These are phyloP conservation scores for Liposcelis brunnea DNA, from an alignment of 2,888 invertebrate species.

Conservation along the genomic window DNA sequence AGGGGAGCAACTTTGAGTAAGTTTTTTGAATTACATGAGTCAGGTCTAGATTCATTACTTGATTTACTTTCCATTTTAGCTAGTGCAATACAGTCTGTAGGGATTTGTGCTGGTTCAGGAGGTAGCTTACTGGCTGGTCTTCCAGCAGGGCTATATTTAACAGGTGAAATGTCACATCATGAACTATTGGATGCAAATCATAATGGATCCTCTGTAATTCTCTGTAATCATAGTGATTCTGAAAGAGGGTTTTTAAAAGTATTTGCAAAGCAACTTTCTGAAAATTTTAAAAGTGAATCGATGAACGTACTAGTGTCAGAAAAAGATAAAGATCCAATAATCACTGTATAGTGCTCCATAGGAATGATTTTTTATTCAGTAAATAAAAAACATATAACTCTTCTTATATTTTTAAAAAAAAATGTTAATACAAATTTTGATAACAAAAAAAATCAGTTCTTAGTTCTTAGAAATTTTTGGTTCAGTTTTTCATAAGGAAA, in stretches of 20 bases:
- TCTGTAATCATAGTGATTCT: constrained; percentile 87
- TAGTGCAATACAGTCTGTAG: constrained; percentile 48
- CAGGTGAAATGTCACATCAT: constrained; percentile 89
- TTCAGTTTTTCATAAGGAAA: no score
- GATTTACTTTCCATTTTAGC: no score
- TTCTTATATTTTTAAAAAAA: no score
- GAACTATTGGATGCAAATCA: constrained; percentile 77
- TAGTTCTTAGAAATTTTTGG: no score
- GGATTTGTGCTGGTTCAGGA: constrained; percentile 84
- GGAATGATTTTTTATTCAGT: background rate
- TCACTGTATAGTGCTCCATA: constrained; percentile 35
- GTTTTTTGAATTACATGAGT: background rate
- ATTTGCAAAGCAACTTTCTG: constrained; percentile 28
- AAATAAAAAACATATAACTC: no score
- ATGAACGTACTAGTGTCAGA: constrained; percentile 50
- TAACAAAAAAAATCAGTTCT: no score
- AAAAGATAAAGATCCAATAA: constrained; percentile 60
- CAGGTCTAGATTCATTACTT: background rate
- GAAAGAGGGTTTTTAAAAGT: constrained; percentile 68
- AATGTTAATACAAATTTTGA: no score
- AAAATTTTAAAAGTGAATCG: constrained; percentile 22
- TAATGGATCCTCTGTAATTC: constrained; percentile 57
- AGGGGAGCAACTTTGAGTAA: constrained; percentile 26
- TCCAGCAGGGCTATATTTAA: constrained; percentile 63
- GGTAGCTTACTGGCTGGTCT: constrained; percentile 53